Percentiles rank a stretch among this genome's conserved stretches.
Conservation (phyloP, 2,888 invertebrate genomes). For the Drosophila putrida region DNA sequence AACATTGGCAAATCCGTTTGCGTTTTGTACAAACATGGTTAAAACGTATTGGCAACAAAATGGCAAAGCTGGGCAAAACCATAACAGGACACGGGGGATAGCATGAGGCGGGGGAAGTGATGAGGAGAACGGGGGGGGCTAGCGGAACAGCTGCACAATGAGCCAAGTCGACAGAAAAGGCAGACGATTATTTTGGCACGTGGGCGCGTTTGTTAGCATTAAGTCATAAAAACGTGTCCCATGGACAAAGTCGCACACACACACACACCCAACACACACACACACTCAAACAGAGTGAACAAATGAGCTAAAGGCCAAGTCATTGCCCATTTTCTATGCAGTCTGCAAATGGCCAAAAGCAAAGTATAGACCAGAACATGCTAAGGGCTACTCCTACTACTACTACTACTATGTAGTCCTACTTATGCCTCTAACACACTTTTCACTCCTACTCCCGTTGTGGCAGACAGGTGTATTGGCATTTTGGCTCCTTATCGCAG, state of each 20-base stretch:
- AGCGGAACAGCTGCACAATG: slow-evolving; percentile 69
- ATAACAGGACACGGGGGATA: slow-evolving; percentile 22
- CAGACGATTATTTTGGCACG: slow-evolving; percentile 82
- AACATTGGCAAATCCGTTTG: slow-evolving; percentile 81
- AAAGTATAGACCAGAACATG: slow-evolving; percentile 46
- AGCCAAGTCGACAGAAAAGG: slow-evolving; percentile 78
- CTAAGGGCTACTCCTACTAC: slow-evolving; percentile 19
- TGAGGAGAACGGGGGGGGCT: slow-evolving; percentile 4
- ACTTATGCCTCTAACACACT: too few relatives aligned
- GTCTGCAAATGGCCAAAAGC: slow-evolving; percentile 56
- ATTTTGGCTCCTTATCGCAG: slow-evolving; percentile 74
- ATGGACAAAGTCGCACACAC: slow-evolving; percentile 52
- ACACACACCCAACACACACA: slow-evolving; percentile 13
- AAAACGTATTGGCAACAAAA: slow-evolving; percentile 81
- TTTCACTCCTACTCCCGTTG: not conserved
- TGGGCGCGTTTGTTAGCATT: slow-evolving; percentile 82
- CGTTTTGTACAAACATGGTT: slow-evolving; percentile 80
- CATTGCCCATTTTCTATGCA: slow-evolving; percentile 63
- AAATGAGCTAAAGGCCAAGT: slow-evolving; percentile 52
- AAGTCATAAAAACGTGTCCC: slow-evolving; percentile 81
- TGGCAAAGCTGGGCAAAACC: slow-evolving; percentile 56
- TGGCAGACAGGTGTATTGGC: slow-evolving; percentile 63
- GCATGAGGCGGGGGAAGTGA: not conserved
- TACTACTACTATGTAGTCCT: not conserved
- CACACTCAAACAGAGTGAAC: slow-evolving; percentile 17